Base-by-base conservation (phyloP, 1,140 invertebrate species). In the Platyscapa corneri region DNA sequence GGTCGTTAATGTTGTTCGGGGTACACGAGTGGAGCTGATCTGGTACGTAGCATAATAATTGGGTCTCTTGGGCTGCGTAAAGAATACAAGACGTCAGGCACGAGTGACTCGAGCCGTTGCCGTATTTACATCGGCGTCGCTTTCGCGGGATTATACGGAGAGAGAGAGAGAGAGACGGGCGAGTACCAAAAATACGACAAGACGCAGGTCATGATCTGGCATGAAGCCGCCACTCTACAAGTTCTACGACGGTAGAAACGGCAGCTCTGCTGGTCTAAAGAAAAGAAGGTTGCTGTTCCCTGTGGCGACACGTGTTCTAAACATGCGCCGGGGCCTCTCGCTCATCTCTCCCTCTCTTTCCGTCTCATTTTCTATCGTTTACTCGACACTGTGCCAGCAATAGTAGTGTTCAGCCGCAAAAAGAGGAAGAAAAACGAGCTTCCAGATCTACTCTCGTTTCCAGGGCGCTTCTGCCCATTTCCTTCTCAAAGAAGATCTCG, bases 401-500 rank as follows among this genome's bases (percentile, higher is more conserved):
- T n/a, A n/a, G 37, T 70, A 60, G 10, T 39, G 10, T n/a, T 46
- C n/a, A 42, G 49, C 75, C 27, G 53, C 49, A 80, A 70, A 74
- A 77, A 85, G 85, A 86, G 70, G 84, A 85, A 80, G 83, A 85
- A 85, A 85, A 85, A 85, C 56, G 83, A 80, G 83, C 77, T 75
- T 79, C 77, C 75, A 84, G 30, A 72, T 84, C 75, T 64, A 85
- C 64, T 79, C 60, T 78, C 74, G 16, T 77, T 78, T 65, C 30
- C 82, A 46, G 34, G 18, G 23, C 32, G 46, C 27, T 42, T 20
- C 46, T 80, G 49, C 27, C 46, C 77, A 74, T 85, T 85, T 85
- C 67, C 77, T 85, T 56, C 53, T 85, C 30, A 80, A 80, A 80
- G 75, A 75, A 64, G 23, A 32, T 56, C 56, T 67, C 83, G 32